Conservation (phyloP, 2,888 invertebrate species). For the Tuta absoluta region DNA sequence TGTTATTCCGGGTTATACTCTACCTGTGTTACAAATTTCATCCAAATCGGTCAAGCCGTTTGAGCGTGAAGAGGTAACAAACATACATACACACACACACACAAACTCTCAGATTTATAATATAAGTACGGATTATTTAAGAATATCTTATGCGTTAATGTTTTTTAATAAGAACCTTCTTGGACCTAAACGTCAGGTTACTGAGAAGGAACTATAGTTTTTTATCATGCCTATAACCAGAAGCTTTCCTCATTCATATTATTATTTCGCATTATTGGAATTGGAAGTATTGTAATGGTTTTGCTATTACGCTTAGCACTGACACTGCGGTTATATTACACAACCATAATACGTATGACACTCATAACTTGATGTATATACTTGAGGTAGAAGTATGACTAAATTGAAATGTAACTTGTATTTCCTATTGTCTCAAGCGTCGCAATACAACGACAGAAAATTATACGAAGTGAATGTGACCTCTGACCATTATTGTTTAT, state of each 20-base stretch:
- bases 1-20: too few relatives aligned
- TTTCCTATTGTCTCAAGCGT: conserved; percentile 1
- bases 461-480: not conserved
- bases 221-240: not conserved
- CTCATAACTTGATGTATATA: not conserved
- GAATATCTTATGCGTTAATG: too few relatives aligned
- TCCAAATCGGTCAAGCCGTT: too few relatives aligned
- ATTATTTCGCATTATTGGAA: not conserved
- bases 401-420: not conserved
- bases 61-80: too few relatives aligned
- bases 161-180: too few relatives aligned
- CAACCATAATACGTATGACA: not conserved
- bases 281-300: not conserved
- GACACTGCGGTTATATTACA: not conserved
- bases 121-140: too few relatives aligned
- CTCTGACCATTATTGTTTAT: not conserved
- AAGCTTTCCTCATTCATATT: not conserved
- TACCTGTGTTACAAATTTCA: too few relatives aligned
- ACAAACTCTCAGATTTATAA: too few relatives aligned
- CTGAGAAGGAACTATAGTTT: too few relatives aligned
- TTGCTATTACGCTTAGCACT: not conserved
- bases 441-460: not conserved
- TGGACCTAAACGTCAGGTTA: too few relatives aligned
- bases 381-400: not conserved
- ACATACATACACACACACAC: too few relatives aligned